Conservation (phyloP, 2,113 vertebrate species). For the Hippolais icterina region DNA sequence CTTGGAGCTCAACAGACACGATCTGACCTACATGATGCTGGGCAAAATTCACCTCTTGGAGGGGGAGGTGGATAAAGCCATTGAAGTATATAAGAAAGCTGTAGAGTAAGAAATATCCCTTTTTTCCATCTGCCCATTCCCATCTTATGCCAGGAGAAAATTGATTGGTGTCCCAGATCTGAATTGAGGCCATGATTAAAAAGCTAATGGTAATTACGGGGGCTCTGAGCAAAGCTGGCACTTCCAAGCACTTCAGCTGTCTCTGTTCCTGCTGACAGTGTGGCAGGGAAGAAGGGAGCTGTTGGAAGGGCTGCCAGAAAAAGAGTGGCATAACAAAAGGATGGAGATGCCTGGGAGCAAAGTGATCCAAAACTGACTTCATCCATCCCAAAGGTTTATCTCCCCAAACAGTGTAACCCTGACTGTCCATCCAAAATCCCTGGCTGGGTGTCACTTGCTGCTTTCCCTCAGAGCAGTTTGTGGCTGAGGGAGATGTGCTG, state of each 20-base stretch:
- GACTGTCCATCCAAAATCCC: background rate
- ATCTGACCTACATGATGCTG: conserved; percentile 89
- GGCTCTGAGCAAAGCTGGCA: conserved; percentile 7
- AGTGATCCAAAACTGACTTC: background rate
- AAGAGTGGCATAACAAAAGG: background rate
- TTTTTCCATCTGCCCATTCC: background rate
- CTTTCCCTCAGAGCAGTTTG: background rate
- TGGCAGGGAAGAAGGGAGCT: background rate
- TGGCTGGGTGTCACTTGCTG: background rate
- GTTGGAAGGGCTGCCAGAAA: background rate
- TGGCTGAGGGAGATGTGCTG: background rate
- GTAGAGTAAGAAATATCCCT: conserved; percentile 85
- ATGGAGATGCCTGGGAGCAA: background rate
- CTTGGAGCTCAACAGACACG: conserved; percentile 88
- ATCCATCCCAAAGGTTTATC: background rate
- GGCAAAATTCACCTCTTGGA: conserved; percentile 89
- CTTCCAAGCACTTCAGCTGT: conserved; percentile 8
- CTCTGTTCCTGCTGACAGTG: background rate
- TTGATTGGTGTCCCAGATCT: background rate
- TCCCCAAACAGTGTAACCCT: background rate
- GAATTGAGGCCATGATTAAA: conserved; percentile 1
- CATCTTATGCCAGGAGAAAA: background rate
- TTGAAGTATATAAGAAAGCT: conserved; percentile 89
- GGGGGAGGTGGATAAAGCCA: conserved; percentile 85
- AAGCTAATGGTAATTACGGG: background rate